These are phyloP conservation scores for Sebastiscus tertius DNA, from an alignment of 2,797 vertebrate genomes.

Conservation along the genomic window DNA sequence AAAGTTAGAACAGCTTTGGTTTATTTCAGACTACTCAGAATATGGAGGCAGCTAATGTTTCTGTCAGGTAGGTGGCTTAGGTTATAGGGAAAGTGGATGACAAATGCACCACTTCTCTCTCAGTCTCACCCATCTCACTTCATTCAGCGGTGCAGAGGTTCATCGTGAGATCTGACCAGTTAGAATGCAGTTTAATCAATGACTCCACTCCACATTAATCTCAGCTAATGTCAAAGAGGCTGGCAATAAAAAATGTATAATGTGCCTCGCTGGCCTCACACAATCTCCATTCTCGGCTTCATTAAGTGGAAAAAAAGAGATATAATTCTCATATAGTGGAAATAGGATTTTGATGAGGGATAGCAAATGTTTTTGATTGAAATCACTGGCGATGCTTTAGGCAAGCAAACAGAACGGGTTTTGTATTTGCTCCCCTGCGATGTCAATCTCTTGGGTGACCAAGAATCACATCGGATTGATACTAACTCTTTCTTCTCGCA, in stretches of 20 bases:
- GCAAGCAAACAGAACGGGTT: slow-evolving; percentile 19
- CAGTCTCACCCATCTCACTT: background rate
- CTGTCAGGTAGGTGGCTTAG: background rate
- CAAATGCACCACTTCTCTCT: background rate
- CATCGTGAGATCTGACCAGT: slow-evolving; percentile 42
- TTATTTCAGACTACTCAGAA: too few relatives aligned
- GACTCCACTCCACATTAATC: slow-evolving; percentile 53
- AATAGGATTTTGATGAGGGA: slow-evolving; percentile 44
- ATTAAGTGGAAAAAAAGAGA: slow-evolving; percentile 32
- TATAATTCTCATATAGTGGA: slow-evolving; percentile 16
- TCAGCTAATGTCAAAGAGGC: slow-evolving; percentile 43
- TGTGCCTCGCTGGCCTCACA: slow-evolving; percentile 26
- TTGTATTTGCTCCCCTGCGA: slow-evolving; percentile 7
- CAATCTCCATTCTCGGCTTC: slow-evolving; percentile 26
- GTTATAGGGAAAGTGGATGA: background rate
- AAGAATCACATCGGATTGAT: slow-evolving; percentile 1
- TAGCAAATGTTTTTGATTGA: slow-evolving; percentile 30
- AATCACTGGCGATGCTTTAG: slow-evolving; percentile 1
- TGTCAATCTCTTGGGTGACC: slow-evolving; percentile 32
- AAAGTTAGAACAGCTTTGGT: background rate
- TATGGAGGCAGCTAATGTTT: background rate
- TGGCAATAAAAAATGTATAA: slow-evolving; percentile 52
- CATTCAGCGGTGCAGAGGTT: slow-evolving; percentile 1
- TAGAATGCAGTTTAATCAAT: slow-evolving; percentile 49
- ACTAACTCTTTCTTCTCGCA: slow-evolving; percentile 17